Base-by-base conservation (phyloP, 2,797 vertebrate genomes). In the Euthynnus affinis region DNA sequence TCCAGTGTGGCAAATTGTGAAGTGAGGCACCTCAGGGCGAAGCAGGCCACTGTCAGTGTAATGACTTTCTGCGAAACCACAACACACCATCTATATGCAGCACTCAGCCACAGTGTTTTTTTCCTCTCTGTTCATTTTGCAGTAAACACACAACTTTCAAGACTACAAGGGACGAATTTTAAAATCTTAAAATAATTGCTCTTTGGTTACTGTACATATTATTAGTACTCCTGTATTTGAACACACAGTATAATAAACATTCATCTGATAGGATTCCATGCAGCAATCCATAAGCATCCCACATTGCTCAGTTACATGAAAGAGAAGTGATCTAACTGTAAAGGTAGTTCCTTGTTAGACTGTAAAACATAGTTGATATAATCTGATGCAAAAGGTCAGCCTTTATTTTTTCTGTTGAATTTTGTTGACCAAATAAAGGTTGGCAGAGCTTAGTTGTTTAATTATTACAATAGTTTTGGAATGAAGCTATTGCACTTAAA, bases 51-150 rank as follows among this genome's bases (percentile, higher is more conserved):
- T 63, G 76, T 82, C 69, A 60, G 70, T 56, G 49, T 83, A 84
- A 86, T 75, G 81, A 70, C 76, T 84, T 71, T 81, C 64, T 67
- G 79, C 60, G 53, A 82, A 79, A 83, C 77, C 72, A 80, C 80
- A 80, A 56, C 75, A 83, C 52, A 53, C 7, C 49, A 48, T 84
- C 63, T 75, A 59, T 78, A 74, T 53, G 68, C 67, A 79, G 77
- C 72, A 60, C 49, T 40, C 61, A 29, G 56, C 72, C 58, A 71
- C 63, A 6, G 49, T 71, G 70, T 71, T 76, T 71, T 64, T 61
- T 62, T 63, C 72, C 29, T 14, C 48, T 72, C 55, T 82, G 25
- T 37, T 67, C 46, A 25, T 62, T 64, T 40, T 60, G 48, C 27
- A 63, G 61, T 60, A 42, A 71, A 70, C 64, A 52, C 48, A 52